Percentiles rank a stretch among this genome's conserved stretches.
Evolutionary conservation across 2,113 vertebrate species (phyloP).

Genomic region (human (Homo sapiens)): GRCh38 chr1:88952001-88952500

Average conservation of each 20-base stretch:
- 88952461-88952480: too few relatives aligned
- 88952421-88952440: too few relatives aligned
- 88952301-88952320: background rate
- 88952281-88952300: background rate
- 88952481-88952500: too few relatives aligned
- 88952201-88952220: background rate
- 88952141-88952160: background rate
- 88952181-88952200: background rate
- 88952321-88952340: too few relatives aligned
- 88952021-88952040: background rate
- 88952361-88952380: too few relatives aligned
- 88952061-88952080: background rate
- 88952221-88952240: conserved; percentile 13
- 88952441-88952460: too few relatives aligned
- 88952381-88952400: too few relatives aligned
- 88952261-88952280: background rate
- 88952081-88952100: background rate
- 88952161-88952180: background rate
- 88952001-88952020: background rate
- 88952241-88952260: background rate
- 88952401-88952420: too few relatives aligned
- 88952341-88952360: too few relatives aligned
- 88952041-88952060: background rate
- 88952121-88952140: background rate
- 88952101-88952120: background rate